A percentile compares a stretch with the other conserved stretches of the same genome.
These are phyloP conservation scores for Ispidina picta DNA, from an alignment of 2,797 vertebrate genomes.

Conservation along the genomic window DNA sequence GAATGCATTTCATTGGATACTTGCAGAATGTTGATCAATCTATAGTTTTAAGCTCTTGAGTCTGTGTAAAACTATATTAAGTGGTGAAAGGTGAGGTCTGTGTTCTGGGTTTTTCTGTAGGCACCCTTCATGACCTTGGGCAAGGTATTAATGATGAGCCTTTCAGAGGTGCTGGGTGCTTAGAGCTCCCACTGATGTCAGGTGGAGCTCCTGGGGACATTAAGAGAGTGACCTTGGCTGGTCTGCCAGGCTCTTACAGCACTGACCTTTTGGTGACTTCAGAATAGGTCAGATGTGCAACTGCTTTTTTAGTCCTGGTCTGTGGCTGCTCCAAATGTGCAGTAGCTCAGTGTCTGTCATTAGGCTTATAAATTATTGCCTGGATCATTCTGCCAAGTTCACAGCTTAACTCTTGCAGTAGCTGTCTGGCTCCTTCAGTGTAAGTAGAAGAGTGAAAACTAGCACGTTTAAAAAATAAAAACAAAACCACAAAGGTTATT, in stretches of 20 bases:
- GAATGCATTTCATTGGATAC: background rate
- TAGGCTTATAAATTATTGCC: background rate
- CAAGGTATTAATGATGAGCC: background rate
- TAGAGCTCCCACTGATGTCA: constrained; percentile 2
- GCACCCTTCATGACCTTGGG: constrained; percentile 38
- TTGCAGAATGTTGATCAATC: background rate
- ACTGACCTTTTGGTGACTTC: constrained; percentile 32
- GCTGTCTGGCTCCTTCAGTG: background rate
- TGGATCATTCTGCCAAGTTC: background rate
- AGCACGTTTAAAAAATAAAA: background rate
- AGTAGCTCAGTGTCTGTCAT: background rate
- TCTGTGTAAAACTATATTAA: background rate
- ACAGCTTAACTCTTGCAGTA: background rate
- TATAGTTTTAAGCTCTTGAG: background rate
- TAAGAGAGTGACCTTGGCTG: background rate
- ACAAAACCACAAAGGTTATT: background rate
- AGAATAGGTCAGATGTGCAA: constrained; percentile 11
- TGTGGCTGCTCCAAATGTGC: background rate
- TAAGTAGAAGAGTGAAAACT: background rate
- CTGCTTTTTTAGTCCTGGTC: constrained; percentile 25
- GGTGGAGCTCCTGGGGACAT: background rate
- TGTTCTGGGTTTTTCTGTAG: background rate
- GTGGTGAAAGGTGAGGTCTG: background rate
- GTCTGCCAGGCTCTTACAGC: background rate
- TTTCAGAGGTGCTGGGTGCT: constrained; percentile 18